These are phyloP conservation scores for Callyntrura sp. DNA, from an alignment of 2,888 invertebrate genomes.

Conservation along the genomic window DNA sequence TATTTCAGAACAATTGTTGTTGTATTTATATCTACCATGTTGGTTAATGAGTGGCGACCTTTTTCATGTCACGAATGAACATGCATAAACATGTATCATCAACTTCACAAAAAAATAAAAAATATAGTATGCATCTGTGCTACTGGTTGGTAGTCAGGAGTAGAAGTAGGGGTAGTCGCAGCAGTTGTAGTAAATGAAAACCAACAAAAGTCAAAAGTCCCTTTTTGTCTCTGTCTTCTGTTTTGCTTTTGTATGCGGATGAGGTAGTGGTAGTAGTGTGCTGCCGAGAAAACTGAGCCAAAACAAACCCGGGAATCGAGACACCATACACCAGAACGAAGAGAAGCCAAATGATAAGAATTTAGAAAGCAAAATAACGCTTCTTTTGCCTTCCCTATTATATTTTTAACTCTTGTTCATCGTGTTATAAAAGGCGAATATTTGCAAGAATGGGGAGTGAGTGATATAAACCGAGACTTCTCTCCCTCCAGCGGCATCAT, in stretches of 20 bases:
- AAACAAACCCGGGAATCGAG: conserved; percentile 39
- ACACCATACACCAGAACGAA: too few relatives aligned
- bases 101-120: conserved; percentile 3
- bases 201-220: conserved; percentile 33
- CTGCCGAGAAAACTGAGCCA: conserved; percentile 31
- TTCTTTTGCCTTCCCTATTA: too few relatives aligned
- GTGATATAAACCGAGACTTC: not conserved
- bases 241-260: conserved; percentile 39
- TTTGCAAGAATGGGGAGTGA: too few relatives aligned
- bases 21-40: conserved; percentile 36
- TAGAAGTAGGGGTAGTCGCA: too few relatives aligned
- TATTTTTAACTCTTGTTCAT: too few relatives aligned
- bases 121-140: conserved; percentile 15
- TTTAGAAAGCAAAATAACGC: conserved; percentile 5
- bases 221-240: not conserved
- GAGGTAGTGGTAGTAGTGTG: conserved; percentile 3
- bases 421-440: conserved; percentile 11
- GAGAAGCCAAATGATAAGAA: not conserved
- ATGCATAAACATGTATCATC: conserved; percentile 45
- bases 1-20: not conserved
- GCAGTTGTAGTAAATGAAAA: conserved; percentile 26
- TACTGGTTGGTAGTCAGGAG: too few relatives aligned
- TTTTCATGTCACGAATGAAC: conserved; percentile 50
- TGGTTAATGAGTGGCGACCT: conserved; percentile 53
- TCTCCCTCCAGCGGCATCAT: not conserved